These are phyloP conservation scores for Oncorhynchus nerka DNA, from an alignment of 2,113 vertebrate species.

Conservation along the genomic window DNA sequence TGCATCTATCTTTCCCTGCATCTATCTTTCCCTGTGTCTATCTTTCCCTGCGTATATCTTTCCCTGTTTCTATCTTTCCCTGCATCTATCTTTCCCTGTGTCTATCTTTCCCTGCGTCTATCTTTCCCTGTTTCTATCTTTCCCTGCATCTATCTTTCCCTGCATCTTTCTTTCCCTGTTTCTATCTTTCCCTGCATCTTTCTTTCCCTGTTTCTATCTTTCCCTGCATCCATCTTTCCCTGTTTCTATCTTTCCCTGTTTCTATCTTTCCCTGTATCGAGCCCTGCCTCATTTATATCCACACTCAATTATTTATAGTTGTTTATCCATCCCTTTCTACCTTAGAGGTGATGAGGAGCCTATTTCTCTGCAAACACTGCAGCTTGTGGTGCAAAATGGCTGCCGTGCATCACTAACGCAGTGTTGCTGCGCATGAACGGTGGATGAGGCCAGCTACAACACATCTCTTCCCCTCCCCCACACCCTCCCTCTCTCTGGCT, in stretches of 20 bases:
- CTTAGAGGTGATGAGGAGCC: background rate
- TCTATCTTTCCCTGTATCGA: background rate
- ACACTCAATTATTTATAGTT: background rate
- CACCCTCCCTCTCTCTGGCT: conserved; percentile 57
- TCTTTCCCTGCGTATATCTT: background rate
- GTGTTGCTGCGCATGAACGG: conserved; percentile 52
- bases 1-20: background rate
- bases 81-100: background rate
- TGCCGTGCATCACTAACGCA: conserved; percentile 52
- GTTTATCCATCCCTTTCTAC: conserved; percentile 3
- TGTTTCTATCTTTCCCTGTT: background rate
- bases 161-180: too few relatives aligned
- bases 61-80: background rate
- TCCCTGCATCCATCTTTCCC: background rate
- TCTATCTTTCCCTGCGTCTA: background rate
- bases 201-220: background rate
- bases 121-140: background rate
- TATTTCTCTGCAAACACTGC: conserved; percentile 40
- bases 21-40: background rate
- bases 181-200: background rate
- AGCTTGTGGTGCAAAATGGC: conserved; percentile 64
- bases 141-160: background rate
- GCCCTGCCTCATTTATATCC: background rate
- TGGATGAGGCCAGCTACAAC: conserved; percentile 51
- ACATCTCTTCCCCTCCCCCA: conserved; percentile 43